Conservation (phyloP, 2,113 vertebrate species). For the Ictalurus punctatus region DNA sequence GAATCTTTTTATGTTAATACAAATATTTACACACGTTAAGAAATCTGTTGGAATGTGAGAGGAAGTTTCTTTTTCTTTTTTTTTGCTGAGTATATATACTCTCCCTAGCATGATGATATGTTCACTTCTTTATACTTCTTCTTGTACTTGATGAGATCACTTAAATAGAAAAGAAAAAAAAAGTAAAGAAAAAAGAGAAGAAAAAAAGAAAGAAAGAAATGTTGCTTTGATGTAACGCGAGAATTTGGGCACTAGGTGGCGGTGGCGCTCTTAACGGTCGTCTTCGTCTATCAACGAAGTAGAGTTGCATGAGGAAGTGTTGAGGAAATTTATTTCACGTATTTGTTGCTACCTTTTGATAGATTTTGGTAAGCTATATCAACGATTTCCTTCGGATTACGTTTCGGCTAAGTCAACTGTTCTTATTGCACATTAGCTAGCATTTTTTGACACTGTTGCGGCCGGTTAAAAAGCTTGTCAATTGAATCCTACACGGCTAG, state of each 20-base stretch:
- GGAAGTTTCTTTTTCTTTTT: no score
- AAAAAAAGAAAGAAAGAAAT: neutral
- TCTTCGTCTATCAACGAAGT: neutral
- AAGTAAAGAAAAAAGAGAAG: neutral
- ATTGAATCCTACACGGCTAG: neutral
- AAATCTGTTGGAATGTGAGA: no score
- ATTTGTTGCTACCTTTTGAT: neutral
- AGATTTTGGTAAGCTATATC: constrained; percentile 4
- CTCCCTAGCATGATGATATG: neutral
- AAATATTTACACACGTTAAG: no score
- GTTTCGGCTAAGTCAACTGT: neutral
- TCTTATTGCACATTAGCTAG: neutral
- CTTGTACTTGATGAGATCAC: no score
- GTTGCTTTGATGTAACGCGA: neutral
- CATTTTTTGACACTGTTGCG: neutral
- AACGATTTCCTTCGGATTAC: neutral
- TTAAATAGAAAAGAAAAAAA: neutral
- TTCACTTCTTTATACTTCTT: no score
- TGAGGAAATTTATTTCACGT: neutral
- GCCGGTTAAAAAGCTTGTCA: neutral
- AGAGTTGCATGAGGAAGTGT: constrained; percentile 45
- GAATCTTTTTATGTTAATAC: no score
- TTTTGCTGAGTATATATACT: no score
- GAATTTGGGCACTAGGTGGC: constrained; percentile 23
- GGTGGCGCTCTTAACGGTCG: neutral